phyloP scores from a whole-genome alignment of 2,797 vertebrate genomes.

The Oreochromis grahami region DNA sequence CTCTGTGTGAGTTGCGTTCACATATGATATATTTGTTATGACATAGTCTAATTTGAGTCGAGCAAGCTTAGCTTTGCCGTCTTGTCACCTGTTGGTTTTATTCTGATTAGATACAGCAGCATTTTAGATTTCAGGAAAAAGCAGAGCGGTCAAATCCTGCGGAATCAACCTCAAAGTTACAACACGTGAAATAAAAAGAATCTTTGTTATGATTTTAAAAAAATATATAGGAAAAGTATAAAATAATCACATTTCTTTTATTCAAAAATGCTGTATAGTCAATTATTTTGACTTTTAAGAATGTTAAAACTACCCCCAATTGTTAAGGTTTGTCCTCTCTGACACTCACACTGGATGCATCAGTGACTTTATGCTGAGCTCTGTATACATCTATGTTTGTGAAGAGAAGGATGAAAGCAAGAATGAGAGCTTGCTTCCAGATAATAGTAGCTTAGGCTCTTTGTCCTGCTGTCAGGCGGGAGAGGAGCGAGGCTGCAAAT shows the following conservation, averaged over 20 bases:
- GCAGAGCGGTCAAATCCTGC: background rate
- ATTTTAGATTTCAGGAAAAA: background rate
- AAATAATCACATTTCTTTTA: background rate
- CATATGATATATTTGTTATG: background rate
- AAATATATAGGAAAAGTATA: background rate
- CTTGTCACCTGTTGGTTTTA: slow-evolving; percentile 33
- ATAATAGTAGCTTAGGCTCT: slow-evolving; percentile 68
- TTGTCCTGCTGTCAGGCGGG: slow-evolving; percentile 76
- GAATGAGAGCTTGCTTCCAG: slow-evolving; percentile 59
- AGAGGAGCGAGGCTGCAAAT: slow-evolving; percentile 64
- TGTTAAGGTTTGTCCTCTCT: background rate
- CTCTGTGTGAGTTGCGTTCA: slow-evolving; percentile 8
- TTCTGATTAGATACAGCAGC: background rate
- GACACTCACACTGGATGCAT: slow-evolving; percentile 22
- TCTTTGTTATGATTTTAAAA: background rate
- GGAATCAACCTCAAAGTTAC: background rate
- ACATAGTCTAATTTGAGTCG: background rate
- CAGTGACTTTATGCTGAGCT: slow-evolving; percentile 44
- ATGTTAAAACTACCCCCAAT: background rate
- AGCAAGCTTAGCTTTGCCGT: background rate
- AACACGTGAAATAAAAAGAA: background rate
- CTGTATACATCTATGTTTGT: slow-evolving; percentile 53
- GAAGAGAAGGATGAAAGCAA: slow-evolving; percentile 53
- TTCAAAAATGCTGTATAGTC: background rate
- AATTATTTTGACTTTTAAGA: slow-evolving; percentile 2